Percentiles rank a stretch among this genome's conserved stretches.
Evolutionary conservation across 2,113 vertebrate genomes (phyloP).

Genomic region (Natator depressus): DNA sequence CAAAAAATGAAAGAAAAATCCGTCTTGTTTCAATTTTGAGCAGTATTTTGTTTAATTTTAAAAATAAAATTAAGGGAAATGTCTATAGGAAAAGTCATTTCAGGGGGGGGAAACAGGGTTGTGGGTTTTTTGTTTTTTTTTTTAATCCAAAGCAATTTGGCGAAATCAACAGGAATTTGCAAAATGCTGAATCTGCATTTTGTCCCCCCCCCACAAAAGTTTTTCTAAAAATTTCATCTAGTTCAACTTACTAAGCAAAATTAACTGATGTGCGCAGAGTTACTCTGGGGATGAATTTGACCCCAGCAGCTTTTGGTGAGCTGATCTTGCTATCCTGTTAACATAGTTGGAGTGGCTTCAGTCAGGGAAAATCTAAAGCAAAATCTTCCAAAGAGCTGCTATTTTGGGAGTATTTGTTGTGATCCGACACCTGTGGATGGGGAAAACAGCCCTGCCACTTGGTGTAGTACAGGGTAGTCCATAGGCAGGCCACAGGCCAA

Average conservation of each 20-base stretch:
- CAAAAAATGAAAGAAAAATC: background rate
- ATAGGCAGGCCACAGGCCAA: too few relatives aligned
- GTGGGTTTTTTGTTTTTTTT: background rate
- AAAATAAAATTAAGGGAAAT: background rate
- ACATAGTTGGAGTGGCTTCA: background rate
- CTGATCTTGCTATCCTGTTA: background rate
- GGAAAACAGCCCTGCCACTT: background rate
- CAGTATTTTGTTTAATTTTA: background rate
- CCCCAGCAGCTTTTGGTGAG: rapidly evolving
- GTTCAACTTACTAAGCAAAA: background rate
- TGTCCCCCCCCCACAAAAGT: rapidly evolving
- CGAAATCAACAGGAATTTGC: background rate
- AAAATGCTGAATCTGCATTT: background rate
- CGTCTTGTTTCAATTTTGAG: background rate
- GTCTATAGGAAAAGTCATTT: background rate
- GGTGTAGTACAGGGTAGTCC: background rate
- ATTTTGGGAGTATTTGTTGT: rapidly evolving
- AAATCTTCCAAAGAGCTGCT: rapidly evolving
- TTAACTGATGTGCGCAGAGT: rapidly evolving
- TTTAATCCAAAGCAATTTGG: background rate
- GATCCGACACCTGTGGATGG: background rate
- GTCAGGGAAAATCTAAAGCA: rapidly evolving
- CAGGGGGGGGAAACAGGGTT: rapidly evolving
- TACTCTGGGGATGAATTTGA: background rate
- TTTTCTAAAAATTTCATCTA: background rate